phyloP scores from a whole-genome alignment of 2,888 invertebrate species.

The Ctenicera cuprea region DNA sequence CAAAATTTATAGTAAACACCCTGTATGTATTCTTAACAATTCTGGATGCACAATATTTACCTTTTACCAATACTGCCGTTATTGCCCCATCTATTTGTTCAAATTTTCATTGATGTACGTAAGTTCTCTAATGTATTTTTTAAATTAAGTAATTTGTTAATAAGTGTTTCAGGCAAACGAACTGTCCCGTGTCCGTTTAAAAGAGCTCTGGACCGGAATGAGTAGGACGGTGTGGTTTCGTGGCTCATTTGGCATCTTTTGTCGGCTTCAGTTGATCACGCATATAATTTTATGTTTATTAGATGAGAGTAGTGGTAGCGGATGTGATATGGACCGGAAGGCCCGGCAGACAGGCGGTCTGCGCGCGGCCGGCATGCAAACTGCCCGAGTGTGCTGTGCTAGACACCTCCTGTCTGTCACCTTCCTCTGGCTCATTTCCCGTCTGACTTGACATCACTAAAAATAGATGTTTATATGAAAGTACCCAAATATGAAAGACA shows the following conservation, averaged over 20 bases:
- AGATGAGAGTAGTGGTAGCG: conserved; percentile 34
- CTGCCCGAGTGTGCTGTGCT: conserved; percentile 50
- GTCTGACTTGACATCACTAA: conserved; percentile 50
- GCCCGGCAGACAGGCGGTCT: conserved; percentile 56
- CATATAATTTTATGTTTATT: conserved; percentile 37
- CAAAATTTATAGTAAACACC: too few relatives aligned
- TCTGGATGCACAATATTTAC: too few relatives aligned
- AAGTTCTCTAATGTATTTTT: too few relatives aligned
- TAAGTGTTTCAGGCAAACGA: too few relatives aligned
- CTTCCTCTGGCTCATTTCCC: conserved; percentile 51
- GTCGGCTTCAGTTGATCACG: conserved; percentile 36
- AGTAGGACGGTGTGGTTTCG: neutral
- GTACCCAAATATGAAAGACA: conserved; percentile 19
- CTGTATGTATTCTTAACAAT: too few relatives aligned
- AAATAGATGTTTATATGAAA: conserved; percentile 40
- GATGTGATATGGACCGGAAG: conserved; percentile 58
- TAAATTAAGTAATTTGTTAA: too few relatives aligned
- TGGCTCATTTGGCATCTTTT: conserved; percentile 28
- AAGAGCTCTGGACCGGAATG: neutral
- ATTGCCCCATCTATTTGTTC: too few relatives aligned
- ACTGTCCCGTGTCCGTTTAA: too few relatives aligned
- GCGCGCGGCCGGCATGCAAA: conserved; percentile 54
- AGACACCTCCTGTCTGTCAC: conserved; percentile 50
- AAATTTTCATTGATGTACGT: too few relatives aligned
- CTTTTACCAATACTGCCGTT: too few relatives aligned